These are phyloP conservation scores for Callosobruchus maculatus DNA, from an alignment of 2,888 invertebrate genomes.

Conservation along the genomic window DNA sequence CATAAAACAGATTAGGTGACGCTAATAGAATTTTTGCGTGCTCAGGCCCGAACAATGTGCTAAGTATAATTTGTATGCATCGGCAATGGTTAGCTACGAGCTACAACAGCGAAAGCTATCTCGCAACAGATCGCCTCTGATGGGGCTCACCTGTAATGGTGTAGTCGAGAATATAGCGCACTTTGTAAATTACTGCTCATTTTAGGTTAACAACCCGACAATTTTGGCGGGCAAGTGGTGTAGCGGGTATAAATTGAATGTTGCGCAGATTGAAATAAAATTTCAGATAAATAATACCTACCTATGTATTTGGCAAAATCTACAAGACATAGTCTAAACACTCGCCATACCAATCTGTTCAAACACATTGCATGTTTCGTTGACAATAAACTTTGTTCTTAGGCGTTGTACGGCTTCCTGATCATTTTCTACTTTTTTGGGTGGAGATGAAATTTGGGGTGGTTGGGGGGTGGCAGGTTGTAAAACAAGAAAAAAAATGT, in stretches of 20 bases:
- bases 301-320: too few relatives aligned
- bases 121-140: background rate
- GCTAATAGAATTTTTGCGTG: constrained; percentile 2
- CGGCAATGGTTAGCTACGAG: background rate
- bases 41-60: background rate
- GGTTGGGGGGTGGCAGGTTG: too few relatives aligned
- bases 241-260: background rate
- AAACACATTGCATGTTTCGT: too few relatives aligned
- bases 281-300: too few relatives aligned
- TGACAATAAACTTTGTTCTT: too few relatives aligned
- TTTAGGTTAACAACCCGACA: background rate
- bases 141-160: background rate
- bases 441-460: too few relatives aligned
- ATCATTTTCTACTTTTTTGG: too few relatives aligned
- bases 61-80: background rate
- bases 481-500: too few relatives aligned
- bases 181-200: background rate
- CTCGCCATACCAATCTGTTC: too few relatives aligned
- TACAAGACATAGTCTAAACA: too few relatives aligned
- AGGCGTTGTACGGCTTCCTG: too few relatives aligned
- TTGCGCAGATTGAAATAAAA: too few relatives aligned
- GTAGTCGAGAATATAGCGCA: background rate
- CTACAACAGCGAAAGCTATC: background rate
- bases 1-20: background rate
- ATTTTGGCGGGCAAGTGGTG: background rate